Evolutionary conservation across 2,113 vertebrate species (phyloP).

Genomic region (Labeo rohita): DNA sequence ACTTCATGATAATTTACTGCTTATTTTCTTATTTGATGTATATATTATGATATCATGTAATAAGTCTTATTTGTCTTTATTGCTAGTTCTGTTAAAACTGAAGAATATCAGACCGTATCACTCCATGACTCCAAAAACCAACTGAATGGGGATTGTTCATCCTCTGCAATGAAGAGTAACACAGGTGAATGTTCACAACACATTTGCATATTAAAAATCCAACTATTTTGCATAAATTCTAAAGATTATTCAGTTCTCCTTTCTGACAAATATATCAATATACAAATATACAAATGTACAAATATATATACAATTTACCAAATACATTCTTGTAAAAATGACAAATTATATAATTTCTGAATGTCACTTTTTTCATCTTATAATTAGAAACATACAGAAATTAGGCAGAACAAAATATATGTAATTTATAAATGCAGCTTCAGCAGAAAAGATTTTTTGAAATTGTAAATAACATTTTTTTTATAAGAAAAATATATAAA

Average conservation of each 20-base stretch:
- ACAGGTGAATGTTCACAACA: background rate
- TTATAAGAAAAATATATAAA: too few relatives aligned
- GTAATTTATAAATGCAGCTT: background rate
- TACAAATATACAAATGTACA: too few relatives aligned
- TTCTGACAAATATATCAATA: background rate
- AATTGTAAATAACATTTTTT: too few relatives aligned
- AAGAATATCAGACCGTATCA: conserved; percentile 28
- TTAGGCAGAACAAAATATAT: background rate
- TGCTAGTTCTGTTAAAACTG: conserved; percentile 39
- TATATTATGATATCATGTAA: background rate
- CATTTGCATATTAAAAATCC: background rate
- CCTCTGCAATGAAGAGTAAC: background rate
- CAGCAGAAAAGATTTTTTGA: too few relatives aligned
- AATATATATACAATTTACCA: background rate
- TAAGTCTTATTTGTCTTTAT: conserved; percentile 28
- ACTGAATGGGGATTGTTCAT: conserved; percentile 21
- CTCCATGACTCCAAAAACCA: conserved; percentile 30
- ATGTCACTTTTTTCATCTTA: background rate
- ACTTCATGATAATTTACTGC: background rate
- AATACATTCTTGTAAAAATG: background rate
- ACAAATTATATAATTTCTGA: background rate
- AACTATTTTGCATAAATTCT: background rate
- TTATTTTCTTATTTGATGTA: background rate
- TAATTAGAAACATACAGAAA: background rate
- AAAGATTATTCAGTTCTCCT: background rate